A percentile compares a stretch with the other conserved stretches of the same genome.
phyloP scores from a whole-genome alignment of 2,113 vertebrate species.

The Festucalex cinctus region DNA sequence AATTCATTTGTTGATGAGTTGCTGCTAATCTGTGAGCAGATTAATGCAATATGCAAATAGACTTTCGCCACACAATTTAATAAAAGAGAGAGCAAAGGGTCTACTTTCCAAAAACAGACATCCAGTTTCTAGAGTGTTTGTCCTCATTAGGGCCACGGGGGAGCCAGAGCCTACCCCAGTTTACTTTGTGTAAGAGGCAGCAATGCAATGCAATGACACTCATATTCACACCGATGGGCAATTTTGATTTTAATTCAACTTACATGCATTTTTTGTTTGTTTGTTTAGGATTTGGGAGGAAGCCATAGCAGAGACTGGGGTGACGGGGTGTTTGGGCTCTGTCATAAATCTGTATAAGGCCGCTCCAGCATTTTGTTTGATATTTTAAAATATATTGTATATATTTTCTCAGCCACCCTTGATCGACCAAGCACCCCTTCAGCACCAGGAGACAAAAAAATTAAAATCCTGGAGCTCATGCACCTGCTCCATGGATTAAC shows the following conservation, averaged over 20 bases:
- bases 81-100: slow-evolving; percentile 23
- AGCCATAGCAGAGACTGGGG: too few species aligned
- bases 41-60: slow-evolving; percentile 54
- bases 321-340: too few species aligned
- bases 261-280: not conserved
- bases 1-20: slow-evolving; percentile 56
- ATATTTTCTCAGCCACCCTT: too few species aligned
- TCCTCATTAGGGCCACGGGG: not conserved
- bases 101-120: not conserved
- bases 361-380: too few species aligned
- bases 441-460: too few species aligned
- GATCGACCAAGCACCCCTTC: too few species aligned
- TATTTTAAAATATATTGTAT: too few species aligned
- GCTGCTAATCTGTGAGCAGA: slow-evolving; percentile 55
- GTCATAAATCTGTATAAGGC: too few species aligned
- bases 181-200: not conserved
- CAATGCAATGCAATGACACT: not conserved
- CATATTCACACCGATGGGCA: not conserved
- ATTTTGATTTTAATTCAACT: not conserved
- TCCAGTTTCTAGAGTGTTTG: not conserved
- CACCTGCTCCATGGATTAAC: too few species aligned
- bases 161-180: not conserved
- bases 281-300: too few species aligned
- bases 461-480: too few species aligned
- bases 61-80: slow-evolving; percentile 46